These are phyloP conservation scores for Psilanteris sp. DNA, from an alignment of 1,140 invertebrate species.

Conservation along the genomic window DNA sequence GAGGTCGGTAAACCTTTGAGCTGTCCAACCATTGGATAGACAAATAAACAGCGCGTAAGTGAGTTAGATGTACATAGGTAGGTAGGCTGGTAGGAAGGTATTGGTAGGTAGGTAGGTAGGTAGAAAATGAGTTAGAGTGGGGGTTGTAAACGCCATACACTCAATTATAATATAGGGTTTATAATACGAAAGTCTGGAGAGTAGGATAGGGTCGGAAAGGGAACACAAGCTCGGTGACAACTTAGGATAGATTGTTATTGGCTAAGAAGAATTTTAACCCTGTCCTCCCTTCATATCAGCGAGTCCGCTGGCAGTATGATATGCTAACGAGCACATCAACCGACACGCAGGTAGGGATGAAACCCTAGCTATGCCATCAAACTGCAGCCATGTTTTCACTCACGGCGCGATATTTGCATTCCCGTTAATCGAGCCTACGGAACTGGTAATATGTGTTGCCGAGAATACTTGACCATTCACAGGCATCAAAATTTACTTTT, in stretches of 20 bases:
- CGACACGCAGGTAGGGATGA: conserved; percentile 61
- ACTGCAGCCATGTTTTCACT: conserved; percentile 39
- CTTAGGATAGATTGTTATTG: conserved; percentile 70
- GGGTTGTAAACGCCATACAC: conserved; percentile 34
- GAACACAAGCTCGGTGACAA: conserved; percentile 65
- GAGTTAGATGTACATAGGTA: conserved; percentile 66
- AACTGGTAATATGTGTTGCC: conserved; percentile 14
- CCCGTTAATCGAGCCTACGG: conserved; percentile 18
- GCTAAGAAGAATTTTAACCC: conserved; percentile 70
- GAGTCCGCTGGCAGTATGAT: conserved; percentile 58
- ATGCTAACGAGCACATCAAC: conserved; percentile 71
- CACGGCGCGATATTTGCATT: conserved; percentile 53
- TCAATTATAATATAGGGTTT: conserved; percentile 57
- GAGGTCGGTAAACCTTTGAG: conserved; percentile 68
- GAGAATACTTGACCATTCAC: conserved; percentile 12
- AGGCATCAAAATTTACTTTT: conserved; percentile 16
- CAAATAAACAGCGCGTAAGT: conserved; percentile 69
- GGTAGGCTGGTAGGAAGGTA: no score
- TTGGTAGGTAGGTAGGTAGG: conserved; percentile 63
- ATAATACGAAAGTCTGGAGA: conserved; percentile 18
- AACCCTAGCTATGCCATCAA: conserved; percentile 37
- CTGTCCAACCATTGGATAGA: conserved; percentile 72
- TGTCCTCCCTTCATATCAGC: conserved; percentile 53
- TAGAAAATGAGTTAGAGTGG: conserved; percentile 10
- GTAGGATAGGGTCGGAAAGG: conserved; percentile 47